phyloP scores from a whole-genome alignment of 2,113 vertebrate species.

The Platanista minor region DNA sequence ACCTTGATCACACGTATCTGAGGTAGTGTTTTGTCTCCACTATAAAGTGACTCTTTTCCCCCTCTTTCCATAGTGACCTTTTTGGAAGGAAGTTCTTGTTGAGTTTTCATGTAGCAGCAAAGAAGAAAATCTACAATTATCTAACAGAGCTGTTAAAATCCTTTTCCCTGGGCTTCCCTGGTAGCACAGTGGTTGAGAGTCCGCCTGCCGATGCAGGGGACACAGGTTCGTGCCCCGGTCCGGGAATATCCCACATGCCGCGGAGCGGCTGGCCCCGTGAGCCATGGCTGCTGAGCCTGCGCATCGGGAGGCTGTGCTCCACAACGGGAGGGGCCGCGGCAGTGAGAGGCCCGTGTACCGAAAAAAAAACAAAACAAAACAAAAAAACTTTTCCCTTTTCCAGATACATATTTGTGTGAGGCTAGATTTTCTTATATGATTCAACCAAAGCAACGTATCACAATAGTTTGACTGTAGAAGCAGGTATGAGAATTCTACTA shows the following conservation, averaged over 20 bases:
- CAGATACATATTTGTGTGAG: background rate
- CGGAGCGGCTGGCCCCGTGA: too few relatives aligned
- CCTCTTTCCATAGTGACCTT: background rate
- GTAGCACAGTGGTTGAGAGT: too few relatives aligned
- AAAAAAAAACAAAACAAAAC: too few relatives aligned
- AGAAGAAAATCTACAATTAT: background rate
- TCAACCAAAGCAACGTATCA: background rate
- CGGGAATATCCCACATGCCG: too few relatives aligned
- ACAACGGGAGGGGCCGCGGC: too few relatives aligned
- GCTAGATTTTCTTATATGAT: background rate
- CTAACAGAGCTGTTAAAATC: slow-evolving; percentile 13
- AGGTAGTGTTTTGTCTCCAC: background rate
- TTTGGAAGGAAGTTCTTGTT: background rate
- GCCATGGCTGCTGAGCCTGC: too few relatives aligned
- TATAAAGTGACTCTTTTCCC: background rate
- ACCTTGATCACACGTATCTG: background rate
- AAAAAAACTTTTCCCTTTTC: background rate
- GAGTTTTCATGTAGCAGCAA: background rate
- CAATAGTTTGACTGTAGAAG: background rate
- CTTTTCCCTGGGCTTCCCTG: background rate
- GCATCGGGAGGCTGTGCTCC: too few relatives aligned
- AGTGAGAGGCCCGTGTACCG: too few relatives aligned
- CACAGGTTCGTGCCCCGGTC: too few relatives aligned
- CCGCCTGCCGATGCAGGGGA: too few relatives aligned
- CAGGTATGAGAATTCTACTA: background rate